phyloP scores from a whole-genome alignment of 1,140 invertebrate genomes.

The Helicoverpa armigera region DNA sequence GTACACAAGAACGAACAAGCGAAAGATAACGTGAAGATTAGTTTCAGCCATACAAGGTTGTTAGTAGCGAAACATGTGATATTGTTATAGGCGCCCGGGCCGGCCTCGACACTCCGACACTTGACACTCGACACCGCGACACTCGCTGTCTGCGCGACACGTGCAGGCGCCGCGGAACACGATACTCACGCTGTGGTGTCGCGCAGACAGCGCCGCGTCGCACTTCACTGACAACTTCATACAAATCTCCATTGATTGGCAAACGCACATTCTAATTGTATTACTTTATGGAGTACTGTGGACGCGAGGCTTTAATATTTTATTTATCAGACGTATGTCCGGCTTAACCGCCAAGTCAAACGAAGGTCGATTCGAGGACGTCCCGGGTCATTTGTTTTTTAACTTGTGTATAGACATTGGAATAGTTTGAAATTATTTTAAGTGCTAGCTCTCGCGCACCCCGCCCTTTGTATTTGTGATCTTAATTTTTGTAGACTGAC shows the following conservation, averaged over 20 bases:
- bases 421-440: constrained; percentile 70
- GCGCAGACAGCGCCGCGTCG: neutral
- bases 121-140: neutral
- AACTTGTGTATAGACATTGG: constrained; percentile 77
- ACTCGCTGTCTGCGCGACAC: too few relatives aligned
- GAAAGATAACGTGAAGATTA: constrained; percentile 77
- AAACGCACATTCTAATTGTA: constrained; percentile 45
- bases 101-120: constrained; percentile 54
- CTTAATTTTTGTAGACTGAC: constrained; percentile 51
- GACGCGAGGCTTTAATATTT: constrained; percentile 15
- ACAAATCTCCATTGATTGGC: constrained; percentile 19
- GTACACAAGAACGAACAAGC: constrained; percentile 61
- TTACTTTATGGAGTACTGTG: constrained; percentile 8
- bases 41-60: constrained; percentile 68
- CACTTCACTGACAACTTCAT: neutral
- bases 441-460: constrained; percentile 62
- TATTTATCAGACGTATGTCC: constrained; percentile 10
- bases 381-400: constrained; percentile 74
- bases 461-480: constrained; percentile 33
- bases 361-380: constrained; percentile 61
- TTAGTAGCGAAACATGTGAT: constrained; percentile 78
- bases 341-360: neutral
- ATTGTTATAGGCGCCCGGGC: constrained; percentile 75
- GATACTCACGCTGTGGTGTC: too few relatives aligned
- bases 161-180: too few relatives aligned